These are phyloP conservation scores for Hippocampus zosterae DNA, from an alignment of 2,113 vertebrate species.

Conservation along the genomic window DNA sequence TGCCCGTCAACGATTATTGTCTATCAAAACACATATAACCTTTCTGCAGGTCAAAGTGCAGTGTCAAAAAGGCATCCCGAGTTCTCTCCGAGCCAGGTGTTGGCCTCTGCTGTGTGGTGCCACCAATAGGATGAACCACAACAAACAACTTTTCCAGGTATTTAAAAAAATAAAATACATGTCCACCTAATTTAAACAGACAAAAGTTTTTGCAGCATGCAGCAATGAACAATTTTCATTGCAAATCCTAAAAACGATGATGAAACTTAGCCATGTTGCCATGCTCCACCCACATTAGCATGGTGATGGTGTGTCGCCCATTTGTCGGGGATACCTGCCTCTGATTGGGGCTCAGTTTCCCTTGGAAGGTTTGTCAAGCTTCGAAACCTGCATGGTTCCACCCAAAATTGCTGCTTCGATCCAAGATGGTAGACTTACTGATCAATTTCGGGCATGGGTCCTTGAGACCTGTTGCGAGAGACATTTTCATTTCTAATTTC, in stretches of 20 bases:
- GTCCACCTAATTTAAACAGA: neutral
- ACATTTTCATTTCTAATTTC: no score
- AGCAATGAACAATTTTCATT: neutral
- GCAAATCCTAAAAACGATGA: neutral
- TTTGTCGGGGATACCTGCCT: no score
- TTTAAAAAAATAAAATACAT: conserved; percentile 16
- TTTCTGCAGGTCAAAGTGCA: conserved; percentile 75
- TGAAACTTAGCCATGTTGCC: no score
- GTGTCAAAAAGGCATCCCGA: conserved; percentile 85
- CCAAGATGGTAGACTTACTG: no score
- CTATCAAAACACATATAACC: neutral
- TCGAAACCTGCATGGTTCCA: no score
- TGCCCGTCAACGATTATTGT: neutral
- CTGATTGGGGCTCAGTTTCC: no score
- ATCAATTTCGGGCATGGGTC: no score
- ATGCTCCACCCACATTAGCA: no score
- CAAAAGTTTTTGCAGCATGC: neutral
- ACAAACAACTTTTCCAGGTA: conserved; percentile 69
- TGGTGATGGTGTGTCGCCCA: no score
- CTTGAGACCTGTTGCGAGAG: no score
- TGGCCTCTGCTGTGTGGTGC: conserved; percentile 84
- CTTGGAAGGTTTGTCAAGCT: no score
- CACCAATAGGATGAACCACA: conserved; percentile 63
- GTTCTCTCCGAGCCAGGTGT: conserved; percentile 78
- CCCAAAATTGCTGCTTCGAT: no score